Base-by-base conservation (phyloP, 64 coral and sea anemone genomes). In the Montipora cactus region DNA sequence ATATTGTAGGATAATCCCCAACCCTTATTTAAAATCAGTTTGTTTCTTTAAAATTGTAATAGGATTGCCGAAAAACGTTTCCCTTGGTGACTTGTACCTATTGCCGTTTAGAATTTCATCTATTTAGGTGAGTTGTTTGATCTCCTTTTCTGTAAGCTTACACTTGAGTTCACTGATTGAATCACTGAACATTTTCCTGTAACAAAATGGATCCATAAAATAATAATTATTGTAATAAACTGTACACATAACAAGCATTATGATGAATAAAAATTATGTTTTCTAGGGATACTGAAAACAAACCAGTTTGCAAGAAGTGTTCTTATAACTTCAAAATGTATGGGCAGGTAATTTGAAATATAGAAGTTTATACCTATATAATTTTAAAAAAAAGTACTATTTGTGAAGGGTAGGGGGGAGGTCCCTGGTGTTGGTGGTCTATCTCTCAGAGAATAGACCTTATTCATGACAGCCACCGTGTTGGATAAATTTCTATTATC, bases 261-360 rank as follows among this genome's bases (percentile, higher is more conserved):
- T 37, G 2, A 37, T 37, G 37, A 37, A 37, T 2, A 37, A 37
- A 37, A 37, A 37, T 37, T 37, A 1, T 7, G 95, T 18, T 50
- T 57, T 90, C 12, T 22, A 93, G 90, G 49, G 84, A 90, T 18
- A 86, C 61, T 51, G 91, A 96, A 57, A 71, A 89, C 23, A 84
- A 94, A 49, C 98, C 98, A 59, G 85, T 99, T 21, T 99, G 98
- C n/a, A 96, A 96, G 62, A 99, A 96, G 64, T 99, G 98, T 84
- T 82, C 87, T 71, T 73, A 93, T 8, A 89, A 92, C 49, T 77
- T 99, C 22, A 87, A 94, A 78, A 96, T 90, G 8, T 94, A 93
- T 81, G 98, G 98, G 8, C 98, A 99, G 93, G 93, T 98, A 89
- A 53, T 74, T 37, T 37, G 37, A 2, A 37, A 37, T 37, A 37